Percentiles rank a stretch among this genome's conserved stretches.
Conservation (phyloP, 2,888 invertebrate genomes). For the Pherbina coryleti region DNA sequence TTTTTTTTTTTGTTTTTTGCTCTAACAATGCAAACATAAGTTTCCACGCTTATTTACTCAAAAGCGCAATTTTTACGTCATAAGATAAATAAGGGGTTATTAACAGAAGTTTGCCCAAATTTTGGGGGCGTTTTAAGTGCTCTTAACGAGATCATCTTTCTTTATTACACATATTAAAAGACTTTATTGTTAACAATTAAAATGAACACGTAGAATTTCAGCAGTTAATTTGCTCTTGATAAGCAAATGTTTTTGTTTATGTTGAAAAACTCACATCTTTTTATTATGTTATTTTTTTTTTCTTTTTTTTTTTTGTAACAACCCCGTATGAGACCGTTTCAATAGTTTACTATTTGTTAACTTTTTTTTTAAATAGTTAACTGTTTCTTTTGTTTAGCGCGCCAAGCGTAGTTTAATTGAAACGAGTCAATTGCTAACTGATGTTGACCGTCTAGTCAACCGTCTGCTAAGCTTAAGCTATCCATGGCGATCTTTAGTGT, state of each 20-base stretch:
- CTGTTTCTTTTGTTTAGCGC: conserved; percentile 24
- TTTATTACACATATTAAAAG: no score
- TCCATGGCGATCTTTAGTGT: neutral
- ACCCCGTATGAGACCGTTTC: conserved; percentile 25
- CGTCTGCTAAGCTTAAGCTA: conserved; percentile 1
- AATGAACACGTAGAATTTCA: no score
- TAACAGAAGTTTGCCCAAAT: no score
- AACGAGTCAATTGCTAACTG: conserved; percentile 59
- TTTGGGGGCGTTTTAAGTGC: no score
- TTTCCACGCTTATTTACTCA: no score
- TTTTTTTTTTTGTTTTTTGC: no score
- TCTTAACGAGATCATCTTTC: no score
- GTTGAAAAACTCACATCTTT: conserved; percentile 41
- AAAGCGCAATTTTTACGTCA: no score
- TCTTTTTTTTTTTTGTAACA: conserved; percentile 16
- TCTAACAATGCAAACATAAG: no score
- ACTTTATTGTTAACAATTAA: no score
- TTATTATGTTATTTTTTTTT: conserved; percentile 12
- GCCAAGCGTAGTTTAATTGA: conserved; percentile 55
- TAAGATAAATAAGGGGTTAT: no score
- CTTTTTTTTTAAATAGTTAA: conserved; percentile 22
- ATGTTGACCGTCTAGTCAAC: conserved; percentile 39
- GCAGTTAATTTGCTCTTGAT: neutral
- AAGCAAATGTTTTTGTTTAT: no score
- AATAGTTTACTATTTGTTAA: neutral